Conservation (phyloP, 2,797 vertebrate species). For the Enteromius thamalakanensis region DNA sequence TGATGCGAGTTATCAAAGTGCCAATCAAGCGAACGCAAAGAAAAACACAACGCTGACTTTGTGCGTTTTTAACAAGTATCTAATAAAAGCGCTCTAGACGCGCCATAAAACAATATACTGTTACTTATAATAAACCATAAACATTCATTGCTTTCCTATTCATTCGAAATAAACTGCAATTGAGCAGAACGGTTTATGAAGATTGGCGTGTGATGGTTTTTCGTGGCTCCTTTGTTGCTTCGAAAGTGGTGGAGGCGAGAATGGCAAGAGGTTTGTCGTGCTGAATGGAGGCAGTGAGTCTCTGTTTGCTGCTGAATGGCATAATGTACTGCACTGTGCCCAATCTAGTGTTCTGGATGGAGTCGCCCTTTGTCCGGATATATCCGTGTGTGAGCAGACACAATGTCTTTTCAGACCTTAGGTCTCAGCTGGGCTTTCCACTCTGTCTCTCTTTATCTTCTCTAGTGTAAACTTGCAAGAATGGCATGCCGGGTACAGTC, state of each 20-base stretch:
- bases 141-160: constrained; percentile 74
- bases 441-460: constrained; percentile 46
- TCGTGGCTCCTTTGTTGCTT: constrained; percentile 41
- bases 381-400: constrained; percentile 44
- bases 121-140: constrained; percentile 72
- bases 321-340: constrained; percentile 61
- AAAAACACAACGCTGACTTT: constrained; percentile 30
- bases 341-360: constrained; percentile 54
- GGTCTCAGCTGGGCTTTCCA: constrained; percentile 42
- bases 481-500: constrained; percentile 43
- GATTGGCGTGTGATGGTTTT: constrained; percentile 51
- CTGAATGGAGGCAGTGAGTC: constrained; percentile 51
- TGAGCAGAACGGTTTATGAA: constrained; percentile 63
- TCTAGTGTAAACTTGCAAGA: constrained; percentile 55
- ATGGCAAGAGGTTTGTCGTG: constrained; percentile 30
- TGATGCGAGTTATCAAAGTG: constrained; percentile 43
- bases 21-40: constrained; percentile 21
- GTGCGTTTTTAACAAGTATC: constrained; percentile 67
- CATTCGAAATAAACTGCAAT: constrained; percentile 71
- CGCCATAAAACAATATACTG: constrained; percentile 70
- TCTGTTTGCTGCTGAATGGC: constrained; percentile 60
- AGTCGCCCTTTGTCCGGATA: constrained; percentile 39
- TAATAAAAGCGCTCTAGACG: constrained; percentile 64
- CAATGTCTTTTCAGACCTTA: constrained; percentile 46
- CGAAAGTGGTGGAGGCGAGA: constrained; percentile 23